Evolutionary conservation across 2,888 invertebrate genomes (phyloP).

Genomic region (Lasioglossum morio): DNA sequence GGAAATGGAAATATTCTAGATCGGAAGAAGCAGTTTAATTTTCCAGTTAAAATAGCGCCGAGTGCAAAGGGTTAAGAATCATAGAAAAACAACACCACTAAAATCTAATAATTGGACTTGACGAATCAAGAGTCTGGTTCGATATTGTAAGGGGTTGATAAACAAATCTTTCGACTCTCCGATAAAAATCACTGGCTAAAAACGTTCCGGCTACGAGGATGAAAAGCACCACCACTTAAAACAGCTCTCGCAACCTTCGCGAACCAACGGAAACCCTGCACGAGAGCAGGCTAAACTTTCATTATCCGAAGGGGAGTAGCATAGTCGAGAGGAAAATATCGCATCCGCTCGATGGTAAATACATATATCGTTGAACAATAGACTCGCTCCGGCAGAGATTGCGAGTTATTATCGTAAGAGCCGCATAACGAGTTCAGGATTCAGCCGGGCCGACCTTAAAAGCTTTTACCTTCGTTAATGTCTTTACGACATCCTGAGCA

Average conservation of each 20-base stretch:
- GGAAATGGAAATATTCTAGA: too few species aligned
- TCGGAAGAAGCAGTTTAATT: too few species aligned
- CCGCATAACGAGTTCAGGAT: conserved; percentile 69
- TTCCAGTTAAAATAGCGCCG: too few species aligned
- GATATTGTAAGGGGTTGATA: not conserved
- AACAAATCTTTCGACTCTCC: not conserved
- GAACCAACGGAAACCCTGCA: not conserved
- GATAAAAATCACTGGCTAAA: not conserved
- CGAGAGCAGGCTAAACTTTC: not conserved
- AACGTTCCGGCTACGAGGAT: not conserved
- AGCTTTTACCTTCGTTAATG: conserved; percentile 72
- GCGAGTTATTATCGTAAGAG: conserved; percentile 69
- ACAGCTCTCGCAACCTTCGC: too few species aligned
- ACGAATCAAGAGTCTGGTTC: too few species aligned
- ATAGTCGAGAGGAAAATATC: conserved; percentile 6
- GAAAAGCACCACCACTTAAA: not conserved
- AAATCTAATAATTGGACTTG: too few species aligned
- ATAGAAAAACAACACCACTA: too few species aligned
- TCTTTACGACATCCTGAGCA: conserved; percentile 69
- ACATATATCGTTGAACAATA: conserved; percentile 60
- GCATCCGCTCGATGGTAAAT: conserved; percentile 32
- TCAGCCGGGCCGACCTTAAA: conserved; percentile 62
- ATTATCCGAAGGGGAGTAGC: not conserved
- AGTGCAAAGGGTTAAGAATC: too few species aligned
- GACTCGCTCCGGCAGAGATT: conserved; percentile 53